These are phyloP conservation scores for Dendronephthya gigantea DNA, from an alignment of 64 coral and sea anemone species.

Conservation along the genomic window DNA sequence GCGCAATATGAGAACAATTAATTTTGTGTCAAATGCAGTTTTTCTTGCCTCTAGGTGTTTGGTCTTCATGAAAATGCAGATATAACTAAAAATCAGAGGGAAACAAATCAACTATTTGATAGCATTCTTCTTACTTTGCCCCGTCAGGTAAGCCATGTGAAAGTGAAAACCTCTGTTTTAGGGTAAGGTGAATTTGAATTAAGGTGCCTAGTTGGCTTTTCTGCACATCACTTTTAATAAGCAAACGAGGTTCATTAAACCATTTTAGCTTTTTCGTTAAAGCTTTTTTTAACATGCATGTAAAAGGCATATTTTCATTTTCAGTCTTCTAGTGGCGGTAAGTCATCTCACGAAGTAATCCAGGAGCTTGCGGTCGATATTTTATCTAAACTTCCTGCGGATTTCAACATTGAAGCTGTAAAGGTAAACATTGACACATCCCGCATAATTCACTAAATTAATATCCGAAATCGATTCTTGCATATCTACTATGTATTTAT, in stretches of 20 bases:
- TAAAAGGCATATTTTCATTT: not conserved
- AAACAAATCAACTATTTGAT: conserved; percentile 85
- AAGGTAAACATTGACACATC: too few relatives aligned
- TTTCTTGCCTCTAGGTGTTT: conserved; percentile 54
- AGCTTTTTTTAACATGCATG: too few relatives aligned
- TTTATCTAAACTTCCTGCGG: conserved; percentile 69
- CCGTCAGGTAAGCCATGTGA: conserved; percentile 49
- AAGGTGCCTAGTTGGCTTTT: too few relatives aligned
- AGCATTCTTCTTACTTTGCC: conserved; percentile 80
- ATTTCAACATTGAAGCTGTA: conserved; percentile 81
- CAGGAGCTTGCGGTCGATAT: conserved; percentile 82
- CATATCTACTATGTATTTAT: too few relatives aligned
- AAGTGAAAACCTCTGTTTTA: not conserved
- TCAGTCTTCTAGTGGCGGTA: conserved; percentile 79
- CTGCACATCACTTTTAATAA: too few relatives aligned
- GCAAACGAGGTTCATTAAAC: too few relatives aligned
- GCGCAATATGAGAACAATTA: not conserved
- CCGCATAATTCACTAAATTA: too few relatives aligned
- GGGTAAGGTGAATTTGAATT: too few relatives aligned
- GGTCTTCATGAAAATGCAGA: conserved; percentile 91
- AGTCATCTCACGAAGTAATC: conserved; percentile 84
- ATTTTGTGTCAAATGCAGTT: too few relatives aligned
- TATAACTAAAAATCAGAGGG: conserved; percentile 96
- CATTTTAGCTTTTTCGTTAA: too few relatives aligned
- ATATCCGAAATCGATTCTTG: too few relatives aligned